These are phyloP conservation scores for Chydorus sphaericus DNA, from an alignment of 2,888 invertebrate species.

Conservation along the genomic window DNA sequence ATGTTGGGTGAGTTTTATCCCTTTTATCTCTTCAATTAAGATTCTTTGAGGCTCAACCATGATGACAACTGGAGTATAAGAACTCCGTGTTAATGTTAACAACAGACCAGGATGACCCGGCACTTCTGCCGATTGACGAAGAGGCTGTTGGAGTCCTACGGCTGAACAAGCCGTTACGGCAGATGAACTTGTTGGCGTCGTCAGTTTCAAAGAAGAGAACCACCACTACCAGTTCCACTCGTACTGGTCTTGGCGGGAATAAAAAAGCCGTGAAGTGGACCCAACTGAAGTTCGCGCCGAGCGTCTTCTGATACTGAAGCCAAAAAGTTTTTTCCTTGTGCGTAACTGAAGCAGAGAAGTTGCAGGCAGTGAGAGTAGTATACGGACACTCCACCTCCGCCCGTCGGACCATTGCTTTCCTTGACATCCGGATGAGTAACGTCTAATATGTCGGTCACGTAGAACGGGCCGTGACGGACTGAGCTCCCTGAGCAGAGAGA, in stretches of 20 bases:
- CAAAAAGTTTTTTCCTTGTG: conserved; percentile 76
- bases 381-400: conserved; percentile 87
- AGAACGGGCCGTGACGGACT: conserved; percentile 86
- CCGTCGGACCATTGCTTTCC: conserved; percentile 23
- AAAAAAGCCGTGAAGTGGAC: conserved; percentile 33
- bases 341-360: conserved; percentile 85
- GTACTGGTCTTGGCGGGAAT: conserved; percentile 23
- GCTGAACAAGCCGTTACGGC: not conserved
- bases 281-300: conserved; percentile 22
- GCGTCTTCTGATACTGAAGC: conserved; percentile 47
- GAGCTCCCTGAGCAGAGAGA: conserved; percentile 69
- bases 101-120: conserved; percentile 81
- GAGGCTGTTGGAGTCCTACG: conserved; percentile 42
- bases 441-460: conserved; percentile 87
- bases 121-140: conserved; percentile 93
- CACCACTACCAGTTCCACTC: conserved; percentile 18
- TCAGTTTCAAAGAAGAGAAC: conserved; percentile 16
- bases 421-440: conserved; percentile 74
- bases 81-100: conserved; percentile 69
- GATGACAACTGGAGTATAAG: conserved; percentile 80
- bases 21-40: conserved; percentile 52
- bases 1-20: too few relatives aligned
- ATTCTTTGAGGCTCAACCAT: conserved; percentile 81
- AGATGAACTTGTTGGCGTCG: not conserved
- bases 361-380: conserved; percentile 90